These are phyloP conservation scores for Dendrolimus kikuchii DNA, from an alignment of 1,140 invertebrate species.

Conservation along the genomic window DNA sequence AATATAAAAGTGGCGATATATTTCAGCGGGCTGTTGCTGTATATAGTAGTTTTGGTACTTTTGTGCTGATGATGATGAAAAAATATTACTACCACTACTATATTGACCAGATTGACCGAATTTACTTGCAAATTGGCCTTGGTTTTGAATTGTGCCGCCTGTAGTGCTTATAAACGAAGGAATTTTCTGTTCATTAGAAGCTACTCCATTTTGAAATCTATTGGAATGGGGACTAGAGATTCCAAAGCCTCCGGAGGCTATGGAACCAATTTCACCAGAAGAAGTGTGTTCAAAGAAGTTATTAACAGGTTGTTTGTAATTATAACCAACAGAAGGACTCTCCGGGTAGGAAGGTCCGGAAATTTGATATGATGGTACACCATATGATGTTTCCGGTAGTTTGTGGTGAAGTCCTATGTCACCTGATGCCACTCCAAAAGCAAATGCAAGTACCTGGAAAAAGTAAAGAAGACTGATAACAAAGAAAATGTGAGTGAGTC, in stretches of 20 bases:
- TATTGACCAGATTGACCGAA: no score
- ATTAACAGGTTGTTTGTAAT: no score
- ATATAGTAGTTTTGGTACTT: constrained; percentile 43
- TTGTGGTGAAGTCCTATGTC: constrained; percentile 47
- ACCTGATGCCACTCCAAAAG: constrained; percentile 29
- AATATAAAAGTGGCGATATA: constrained; percentile 61
- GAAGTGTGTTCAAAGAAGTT: no score
- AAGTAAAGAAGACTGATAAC: constrained; percentile 6
- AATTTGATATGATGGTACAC: constrained; percentile 34
- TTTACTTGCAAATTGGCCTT: constrained; percentile 34
- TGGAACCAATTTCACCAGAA: no score
- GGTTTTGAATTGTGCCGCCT: constrained; percentile 17
- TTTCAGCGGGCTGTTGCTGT: constrained; percentile 44
- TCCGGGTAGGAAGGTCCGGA: no score
- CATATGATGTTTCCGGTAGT: constrained; percentile 36
- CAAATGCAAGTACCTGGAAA: constrained; percentile 41
- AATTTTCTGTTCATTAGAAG: no score
- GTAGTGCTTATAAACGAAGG: no score
- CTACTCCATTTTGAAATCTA: no score
- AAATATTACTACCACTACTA: constrained; percentile 3
- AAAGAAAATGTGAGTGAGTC: not conserved
- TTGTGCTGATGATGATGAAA: constrained; percentile 23
- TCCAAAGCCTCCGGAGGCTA: no score
- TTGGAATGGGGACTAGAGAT: no score
- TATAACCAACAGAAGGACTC: no score